These are phyloP conservation scores for Sarcophilus harrisii DNA, from an alignment of 2,797 vertebrate species.

Conservation along the genomic window DNA sequence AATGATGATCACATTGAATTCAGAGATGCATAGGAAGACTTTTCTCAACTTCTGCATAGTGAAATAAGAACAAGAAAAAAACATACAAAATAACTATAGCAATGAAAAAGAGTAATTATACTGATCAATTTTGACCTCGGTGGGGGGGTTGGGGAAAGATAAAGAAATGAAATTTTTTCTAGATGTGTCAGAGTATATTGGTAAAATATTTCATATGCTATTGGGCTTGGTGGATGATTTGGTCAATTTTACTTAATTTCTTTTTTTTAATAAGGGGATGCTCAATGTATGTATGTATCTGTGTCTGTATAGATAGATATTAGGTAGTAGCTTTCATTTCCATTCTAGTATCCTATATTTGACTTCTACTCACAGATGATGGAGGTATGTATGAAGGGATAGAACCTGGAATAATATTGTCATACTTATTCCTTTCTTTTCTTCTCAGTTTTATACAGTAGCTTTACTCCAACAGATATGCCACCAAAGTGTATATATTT, in stretches of 20 bases:
- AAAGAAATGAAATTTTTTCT: background rate
- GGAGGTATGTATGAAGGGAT: background rate
- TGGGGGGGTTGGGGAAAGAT: no score
- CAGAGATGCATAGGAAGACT: background rate
- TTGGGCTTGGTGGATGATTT: background rate
- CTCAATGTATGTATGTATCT: background rate
- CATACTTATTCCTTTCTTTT: background rate
- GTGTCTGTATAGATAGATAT: background rate
- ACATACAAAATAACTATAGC: background rate
- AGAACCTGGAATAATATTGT: background rate
- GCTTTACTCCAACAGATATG: background rate
- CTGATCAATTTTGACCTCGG: background rate
- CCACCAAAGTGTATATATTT: background rate
- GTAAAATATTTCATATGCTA: background rate
- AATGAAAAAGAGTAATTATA: background rate
- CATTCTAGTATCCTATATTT: background rate
- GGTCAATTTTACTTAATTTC: background rate
- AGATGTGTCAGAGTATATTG: background rate
- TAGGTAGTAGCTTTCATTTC: background rate
- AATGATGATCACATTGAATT: background rate
- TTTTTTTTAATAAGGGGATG: background rate
- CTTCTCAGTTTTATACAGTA: background rate
- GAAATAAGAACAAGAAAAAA: background rate
- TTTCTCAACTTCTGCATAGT: background rate
- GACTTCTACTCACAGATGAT: background rate